phyloP scores from a whole-genome alignment of 2,113 vertebrate species.

The Grammatotria lemairii region DNA sequence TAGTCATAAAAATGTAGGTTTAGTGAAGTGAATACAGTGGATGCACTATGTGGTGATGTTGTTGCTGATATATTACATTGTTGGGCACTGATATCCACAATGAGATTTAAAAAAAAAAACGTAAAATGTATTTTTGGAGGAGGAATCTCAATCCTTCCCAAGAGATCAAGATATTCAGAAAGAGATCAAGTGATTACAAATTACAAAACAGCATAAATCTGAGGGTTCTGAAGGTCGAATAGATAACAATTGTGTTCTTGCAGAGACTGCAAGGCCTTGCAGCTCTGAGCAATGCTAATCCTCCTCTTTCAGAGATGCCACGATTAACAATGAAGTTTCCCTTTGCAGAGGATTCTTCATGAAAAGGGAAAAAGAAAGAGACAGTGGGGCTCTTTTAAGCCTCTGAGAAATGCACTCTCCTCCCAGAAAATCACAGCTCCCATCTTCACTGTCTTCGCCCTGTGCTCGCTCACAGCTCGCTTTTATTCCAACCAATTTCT shows the following conservation, averaged over 20 bases:
- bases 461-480: conserved; percentile 6
- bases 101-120: neutral
- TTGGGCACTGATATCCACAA: neutral
- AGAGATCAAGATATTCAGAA: neutral
- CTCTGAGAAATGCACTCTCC: conserved; percentile 11
- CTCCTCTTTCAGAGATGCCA: neutral
- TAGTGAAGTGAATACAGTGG: neutral
- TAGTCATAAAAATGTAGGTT: neutral
- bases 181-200: conserved; percentile 1
- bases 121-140: neutral
- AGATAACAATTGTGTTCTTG: conserved; percentile 15
- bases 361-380: neutral
- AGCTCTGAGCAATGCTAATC: conserved; percentile 6
- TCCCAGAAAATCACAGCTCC: neutral
- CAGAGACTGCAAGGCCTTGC: neutral
- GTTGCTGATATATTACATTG: neutral
- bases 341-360: neutral
- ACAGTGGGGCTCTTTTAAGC: conserved; percentile 16
- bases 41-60: neutral
- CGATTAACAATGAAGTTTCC: conserved; percentile 6
- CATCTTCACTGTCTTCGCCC: conserved; percentile 17
- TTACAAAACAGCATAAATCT: neutral
- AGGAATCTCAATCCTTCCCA: neutral
- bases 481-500: conserved; percentile 36
- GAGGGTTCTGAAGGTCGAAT: conserved; percentile 10